Evolutionary conservation across 2,888 invertebrate species (phyloP).

Genomic region (Platycheirus albimanus): DNA sequence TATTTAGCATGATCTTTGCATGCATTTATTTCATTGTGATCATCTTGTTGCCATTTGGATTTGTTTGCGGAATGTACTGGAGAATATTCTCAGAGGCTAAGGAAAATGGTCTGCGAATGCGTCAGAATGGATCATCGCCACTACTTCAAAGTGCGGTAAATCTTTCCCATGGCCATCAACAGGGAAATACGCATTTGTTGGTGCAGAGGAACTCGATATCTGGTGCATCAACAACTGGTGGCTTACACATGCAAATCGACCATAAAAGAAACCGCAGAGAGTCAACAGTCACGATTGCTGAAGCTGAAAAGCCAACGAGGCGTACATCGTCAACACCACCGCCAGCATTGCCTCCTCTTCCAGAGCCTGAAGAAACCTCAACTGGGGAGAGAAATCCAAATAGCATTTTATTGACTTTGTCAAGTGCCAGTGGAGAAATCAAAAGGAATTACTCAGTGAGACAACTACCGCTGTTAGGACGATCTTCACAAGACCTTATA

Average conservation of each 20-base stretch:
- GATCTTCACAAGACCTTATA: conserved; percentile 80
- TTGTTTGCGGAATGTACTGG: conserved; percentile 83
- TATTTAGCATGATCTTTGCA: conserved; percentile 80
- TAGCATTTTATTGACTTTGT: conserved; percentile 80
- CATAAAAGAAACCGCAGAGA: conserved; percentile 79
- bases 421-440: conserved; percentile 81
- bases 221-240: conserved; percentile 79
- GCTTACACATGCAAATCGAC: conserved; percentile 82
- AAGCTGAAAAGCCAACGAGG: conserved; percentile 52
- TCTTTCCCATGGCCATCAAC: conserved; percentile 78
- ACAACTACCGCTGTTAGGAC: conserved; percentile 80
- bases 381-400: conserved; percentile 79
- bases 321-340: conserved; percentile 59
- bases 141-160: conserved; percentile 82
- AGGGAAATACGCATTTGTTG: conserved; percentile 75
- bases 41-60: conserved; percentile 82
- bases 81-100: conserved; percentile 82
- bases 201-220: conserved; percentile 80
- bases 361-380: conserved; percentile 59
- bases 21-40: conserved; percentile 81
- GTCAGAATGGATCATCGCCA: conserved; percentile 83
- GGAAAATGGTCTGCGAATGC: conserved; percentile 82
- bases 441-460: conserved; percentile 82
- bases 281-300: conserved; percentile 78
- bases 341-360: conserved; percentile 38